Percentiles rank a stretch among this genome's conserved stretches.
Evolutionary conservation across 2,888 invertebrate genomes (phyloP).

Genomic region (Corythucha ciliata): DNA sequence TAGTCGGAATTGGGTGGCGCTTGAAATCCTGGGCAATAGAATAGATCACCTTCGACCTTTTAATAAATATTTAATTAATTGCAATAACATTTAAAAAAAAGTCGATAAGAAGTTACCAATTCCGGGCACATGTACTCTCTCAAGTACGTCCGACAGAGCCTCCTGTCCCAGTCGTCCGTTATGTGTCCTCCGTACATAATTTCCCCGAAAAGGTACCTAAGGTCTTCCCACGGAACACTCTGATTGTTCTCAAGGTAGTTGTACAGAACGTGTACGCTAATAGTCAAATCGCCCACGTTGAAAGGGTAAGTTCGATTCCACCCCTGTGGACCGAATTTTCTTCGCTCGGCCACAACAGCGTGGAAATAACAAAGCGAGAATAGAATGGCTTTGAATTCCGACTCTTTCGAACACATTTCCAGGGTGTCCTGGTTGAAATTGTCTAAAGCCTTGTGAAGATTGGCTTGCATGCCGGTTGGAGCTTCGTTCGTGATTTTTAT

Average conservation of each 20-base stretch:
- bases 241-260: conserved; percentile 85
- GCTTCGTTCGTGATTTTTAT: conserved; percentile 96
- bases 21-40: conserved; percentile 72
- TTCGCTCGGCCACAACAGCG: conserved; percentile 82
- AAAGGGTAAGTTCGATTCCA: conserved; percentile 69
- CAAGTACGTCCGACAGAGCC: conserved; percentile 75
- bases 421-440: conserved; percentile 87
- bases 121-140: conserved; percentile 81
- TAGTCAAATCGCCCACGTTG: conserved; percentile 70
- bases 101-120: conserved; percentile 41
- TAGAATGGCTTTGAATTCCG: conserved; percentile 81
- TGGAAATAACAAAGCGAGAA: conserved; percentile 91
- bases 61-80: conserved; percentile 22
- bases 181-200: conserved; percentile 98
- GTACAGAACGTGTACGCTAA: conserved; percentile 79
- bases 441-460: conserved; percentile 83
- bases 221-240: conserved; percentile 87
- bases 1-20: conserved; percentile 85
- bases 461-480: conserved; percentile 89
- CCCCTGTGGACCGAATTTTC: conserved; percentile 90
- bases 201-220: conserved; percentile 88
- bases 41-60: conserved; percentile 73
- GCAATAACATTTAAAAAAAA: neutral
- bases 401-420: conserved; percentile 86
- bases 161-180: conserved; percentile 90